phyloP scores from a whole-genome alignment of 2,888 invertebrate genomes.

The Amphipoea lucens region DNA sequence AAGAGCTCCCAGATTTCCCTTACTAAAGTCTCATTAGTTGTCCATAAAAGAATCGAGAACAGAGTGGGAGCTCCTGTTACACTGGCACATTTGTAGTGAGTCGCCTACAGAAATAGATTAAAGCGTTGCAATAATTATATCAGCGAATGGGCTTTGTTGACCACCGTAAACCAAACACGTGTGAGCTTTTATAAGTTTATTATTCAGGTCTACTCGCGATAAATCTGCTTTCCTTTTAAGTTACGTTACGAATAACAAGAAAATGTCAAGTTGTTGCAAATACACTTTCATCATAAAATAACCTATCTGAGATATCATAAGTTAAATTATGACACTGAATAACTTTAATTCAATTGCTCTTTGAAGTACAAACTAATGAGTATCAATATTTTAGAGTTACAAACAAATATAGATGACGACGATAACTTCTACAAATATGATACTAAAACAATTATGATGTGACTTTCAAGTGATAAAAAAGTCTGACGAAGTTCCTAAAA shows the following conservation, averaged over 20 bases:
- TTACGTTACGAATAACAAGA: slow-evolving; percentile 36
- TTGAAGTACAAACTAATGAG: slow-evolving; percentile 32
- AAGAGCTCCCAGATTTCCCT: slow-evolving; percentile 72
- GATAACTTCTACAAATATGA: slow-evolving; percentile 58
- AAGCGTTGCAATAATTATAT: slow-evolving; percentile 88
- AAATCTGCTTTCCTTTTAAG: slow-evolving; percentile 46
- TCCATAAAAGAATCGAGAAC: slow-evolving; percentile 69
- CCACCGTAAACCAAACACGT: slow-evolving; percentile 76
- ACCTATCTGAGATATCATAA: slow-evolving; percentile 19
- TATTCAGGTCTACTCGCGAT: slow-evolving; percentile 39
- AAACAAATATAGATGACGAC: slow-evolving; percentile 69
- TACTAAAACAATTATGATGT: slow-evolving; percentile 74
- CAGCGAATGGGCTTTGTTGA: slow-evolving; percentile 86
- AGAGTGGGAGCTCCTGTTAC: slow-evolving; percentile 72
- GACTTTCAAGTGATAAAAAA: slow-evolving; percentile 73
- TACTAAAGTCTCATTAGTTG: slow-evolving; percentile 70
- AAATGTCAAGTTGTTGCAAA: slow-evolving; percentile 50
- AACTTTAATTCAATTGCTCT: slow-evolving; percentile 26
- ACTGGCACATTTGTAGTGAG: slow-evolving; percentile 77
- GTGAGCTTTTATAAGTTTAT: slow-evolving; percentile 71
- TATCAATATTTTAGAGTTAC: slow-evolving; percentile 60
- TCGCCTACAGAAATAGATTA: slow-evolving; percentile 86
- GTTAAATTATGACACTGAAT: slow-evolving; percentile 75
- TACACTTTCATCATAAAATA: slow-evolving; percentile 19
- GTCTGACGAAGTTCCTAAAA: slow-evolving; percentile 75